Conservation (phyloP, 2,888 invertebrate genomes). For the Chalcosyrphus nemorum region DNA sequence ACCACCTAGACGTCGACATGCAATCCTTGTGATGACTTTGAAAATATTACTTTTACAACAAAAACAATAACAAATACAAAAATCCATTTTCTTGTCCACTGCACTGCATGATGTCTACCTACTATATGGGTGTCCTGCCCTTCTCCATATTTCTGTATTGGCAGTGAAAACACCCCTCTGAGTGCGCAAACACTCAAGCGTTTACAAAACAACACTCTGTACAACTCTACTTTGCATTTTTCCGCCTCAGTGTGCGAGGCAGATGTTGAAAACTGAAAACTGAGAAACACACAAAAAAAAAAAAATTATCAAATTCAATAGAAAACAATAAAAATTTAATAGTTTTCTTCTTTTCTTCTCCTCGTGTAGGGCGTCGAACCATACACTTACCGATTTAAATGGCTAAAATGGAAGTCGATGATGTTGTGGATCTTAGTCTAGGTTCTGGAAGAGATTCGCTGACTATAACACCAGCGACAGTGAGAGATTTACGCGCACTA, state of each 20-base stretch:
- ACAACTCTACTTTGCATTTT: constrained; percentile 58
- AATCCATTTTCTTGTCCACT: constrained; percentile 16
- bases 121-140: not conserved
- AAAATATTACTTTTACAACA: constrained; percentile 29
- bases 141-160: not conserved
- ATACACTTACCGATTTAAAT: constrained; percentile 79
- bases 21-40: constrained; percentile 60
- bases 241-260: constrained; percentile 61
- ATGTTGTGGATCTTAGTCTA: constrained; percentile 94
- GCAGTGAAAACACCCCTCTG: constrained; percentile 47
- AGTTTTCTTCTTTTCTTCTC: constrained; percentile 50
- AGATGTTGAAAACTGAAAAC: constrained; percentile 69
- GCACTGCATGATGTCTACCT: constrained; percentile 37
- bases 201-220: constrained; percentile 31
- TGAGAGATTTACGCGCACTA: constrained; percentile 84
- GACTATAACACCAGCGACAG: constrained; percentile 80
- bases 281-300: not conserved
- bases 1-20: constrained; percentile 46
- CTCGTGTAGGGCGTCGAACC: constrained; percentile 76
- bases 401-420: constrained; percentile 94
- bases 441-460: constrained; percentile 81
- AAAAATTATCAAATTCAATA: constrained; percentile 34
- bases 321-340: constrained; percentile 60
- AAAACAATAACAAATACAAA: not conserved
- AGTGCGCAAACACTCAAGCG: constrained; percentile 53